Percentiles rank a stretch among this genome's conserved stretches.
Conservation (phyloP, 2,888 invertebrate species). For the Digitonthophagus gazella region DNA sequence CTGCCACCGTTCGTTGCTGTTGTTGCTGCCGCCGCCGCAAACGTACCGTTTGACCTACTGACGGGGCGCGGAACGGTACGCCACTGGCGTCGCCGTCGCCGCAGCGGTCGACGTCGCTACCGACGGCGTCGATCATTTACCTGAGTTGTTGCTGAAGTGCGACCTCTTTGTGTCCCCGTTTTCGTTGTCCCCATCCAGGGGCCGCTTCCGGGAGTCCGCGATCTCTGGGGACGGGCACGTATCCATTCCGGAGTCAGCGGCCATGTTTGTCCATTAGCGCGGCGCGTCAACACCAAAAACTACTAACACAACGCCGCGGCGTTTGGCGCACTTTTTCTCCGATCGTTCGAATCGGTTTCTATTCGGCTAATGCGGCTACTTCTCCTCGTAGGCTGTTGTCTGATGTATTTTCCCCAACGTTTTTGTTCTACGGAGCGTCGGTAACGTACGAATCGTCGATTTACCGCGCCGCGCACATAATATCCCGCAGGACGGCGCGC, state of each 20-base stretch:
- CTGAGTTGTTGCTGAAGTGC: slow-evolving; percentile 78
- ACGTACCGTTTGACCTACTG: slow-evolving; percentile 10
- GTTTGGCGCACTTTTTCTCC: slow-evolving; percentile 8
- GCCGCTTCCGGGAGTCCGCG: slow-evolving; percentile 86
- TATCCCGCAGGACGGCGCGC: slow-evolving; percentile 3
- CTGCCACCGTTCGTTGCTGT: slow-evolving; percentile 12
- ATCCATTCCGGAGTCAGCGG: slow-evolving; percentile 91
- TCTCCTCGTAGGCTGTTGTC: neutral
- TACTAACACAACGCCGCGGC: slow-evolving; percentile 19
- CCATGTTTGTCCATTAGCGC: slow-evolving; percentile 62
- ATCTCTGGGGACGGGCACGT: slow-evolving; percentile 92
- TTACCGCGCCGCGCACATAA: neutral
- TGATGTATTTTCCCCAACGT: neutral
- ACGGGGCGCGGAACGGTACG: neutral
- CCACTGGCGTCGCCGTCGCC: neutral
- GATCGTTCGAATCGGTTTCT: neutral
- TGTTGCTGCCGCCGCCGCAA: neutral
- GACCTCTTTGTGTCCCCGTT: slow-evolving; percentile 87
- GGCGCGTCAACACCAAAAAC: slow-evolving; percentile 31
- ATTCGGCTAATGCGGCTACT: slow-evolving; percentile 12
- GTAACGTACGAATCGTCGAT: neutral
- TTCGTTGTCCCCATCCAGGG: slow-evolving; percentile 82
- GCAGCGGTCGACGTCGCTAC: neutral
- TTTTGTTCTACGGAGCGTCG: neutral
- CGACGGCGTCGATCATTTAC: slow-evolving; percentile 51